A percentile compares a stretch with the other conserved stretches of the same genome.
Evolutionary conservation across 2,113 vertebrate genomes (phyloP).

Genomic region (Nipponia nippon): DNA sequence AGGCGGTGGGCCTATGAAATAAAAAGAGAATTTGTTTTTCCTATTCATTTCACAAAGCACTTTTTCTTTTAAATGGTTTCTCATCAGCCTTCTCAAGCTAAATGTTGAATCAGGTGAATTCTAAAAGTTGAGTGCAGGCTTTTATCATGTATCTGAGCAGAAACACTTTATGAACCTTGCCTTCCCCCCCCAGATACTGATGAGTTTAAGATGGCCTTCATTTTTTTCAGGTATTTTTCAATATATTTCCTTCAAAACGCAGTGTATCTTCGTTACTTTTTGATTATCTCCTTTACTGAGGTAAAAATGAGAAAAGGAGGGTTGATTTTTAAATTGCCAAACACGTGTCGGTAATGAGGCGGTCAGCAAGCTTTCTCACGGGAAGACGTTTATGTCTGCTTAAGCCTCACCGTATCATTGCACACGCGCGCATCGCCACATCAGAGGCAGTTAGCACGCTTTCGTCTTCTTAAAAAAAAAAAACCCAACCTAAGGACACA

Average conservation of each 20-base stretch:
- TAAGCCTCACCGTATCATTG: accelerated
- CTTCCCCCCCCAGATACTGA: not conserved
- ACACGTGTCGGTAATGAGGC: accelerated
- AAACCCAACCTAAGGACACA: accelerated
- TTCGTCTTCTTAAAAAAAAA: not conserved
- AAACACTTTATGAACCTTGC: not conserved
- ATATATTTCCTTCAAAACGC: not conserved
- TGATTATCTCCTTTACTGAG: not conserved
- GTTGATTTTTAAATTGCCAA: not conserved
- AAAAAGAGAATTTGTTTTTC: not conserved
- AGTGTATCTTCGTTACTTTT: not conserved
- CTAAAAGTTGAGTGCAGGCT: not conserved
- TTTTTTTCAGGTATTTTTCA: not conserved
- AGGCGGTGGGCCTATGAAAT: conserved; percentile 60
- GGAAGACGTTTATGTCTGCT: not conserved
- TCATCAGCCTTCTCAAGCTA: not conserved
- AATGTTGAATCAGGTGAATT: not conserved
- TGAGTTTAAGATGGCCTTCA: not conserved
- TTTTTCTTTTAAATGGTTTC: not conserved
- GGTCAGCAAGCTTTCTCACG: not conserved
- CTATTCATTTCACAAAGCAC: not conserved
- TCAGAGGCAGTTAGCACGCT: not conserved
- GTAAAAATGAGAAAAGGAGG: not conserved
- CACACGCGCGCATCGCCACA: accelerated
- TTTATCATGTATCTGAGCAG: not conserved